Base-by-base conservation (phyloP, 2,113 vertebrate genomes). In the Dicaeum eximium region DNA sequence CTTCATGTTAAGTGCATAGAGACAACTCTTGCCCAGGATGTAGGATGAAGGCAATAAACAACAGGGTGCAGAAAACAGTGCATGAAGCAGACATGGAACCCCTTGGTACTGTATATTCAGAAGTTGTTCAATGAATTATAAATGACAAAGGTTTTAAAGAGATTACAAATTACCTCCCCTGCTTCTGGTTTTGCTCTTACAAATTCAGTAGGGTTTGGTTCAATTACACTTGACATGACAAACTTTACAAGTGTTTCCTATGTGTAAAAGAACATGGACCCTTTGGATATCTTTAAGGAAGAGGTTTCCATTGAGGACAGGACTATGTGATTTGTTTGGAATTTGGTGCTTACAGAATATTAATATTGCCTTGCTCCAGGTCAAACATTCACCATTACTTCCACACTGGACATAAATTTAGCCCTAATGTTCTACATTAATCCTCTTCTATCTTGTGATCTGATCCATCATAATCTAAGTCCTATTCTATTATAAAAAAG, bases 271-370 rank as follows among this genome's bases (percentile, higher is more conserved):
- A 71, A 82, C 47, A 60, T 35, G 45, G 58, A 77, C 35, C 23
- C 42, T 78, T 95, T 90, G 72, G 86, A 88, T 77, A 67, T 80
- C 24, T 94, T 92, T 92, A 80, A 91, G 69, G 40, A 86, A 80
- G 31, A 89, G 45, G 48, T 79, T 94, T 93, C 74, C 54, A 42
- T 5, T 73, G 54, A 93, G 71, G 51, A 93, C 33, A 90, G 35
- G 38, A 47, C 62, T 85, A 72, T 42, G 27, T 2, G 8, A 72
- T 87, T 65, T 95, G 35, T 80, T 90, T 69, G 73, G 73, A 75
- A 22, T 78, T 92, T 87, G 9, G 5, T 88, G 57, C 61, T 25
- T 77, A 57, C 23, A 86, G 58, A 72, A 65, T 58, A 70, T 83
- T 94, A 62, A 66, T 77, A 88, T 75, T 83, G 10, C 17, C 21